These are phyloP conservation scores for Drosophila bocki DNA, from an alignment of 1,140 invertebrate species.

Conservation along the genomic window DNA sequence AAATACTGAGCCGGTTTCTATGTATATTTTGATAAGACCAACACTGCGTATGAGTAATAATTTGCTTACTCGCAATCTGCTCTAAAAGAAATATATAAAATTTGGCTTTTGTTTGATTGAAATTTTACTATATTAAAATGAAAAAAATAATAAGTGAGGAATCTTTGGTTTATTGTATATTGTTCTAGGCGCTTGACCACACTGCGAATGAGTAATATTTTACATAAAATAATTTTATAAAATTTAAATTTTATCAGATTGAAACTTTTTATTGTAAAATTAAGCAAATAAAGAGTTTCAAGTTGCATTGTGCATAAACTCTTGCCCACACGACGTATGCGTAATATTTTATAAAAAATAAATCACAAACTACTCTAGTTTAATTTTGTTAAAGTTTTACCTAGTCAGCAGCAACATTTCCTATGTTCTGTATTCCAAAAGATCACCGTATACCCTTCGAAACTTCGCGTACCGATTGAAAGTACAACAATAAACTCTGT, in stretches of 20 bases:
- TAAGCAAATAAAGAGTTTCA: background rate
- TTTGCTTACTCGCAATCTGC: background rate
- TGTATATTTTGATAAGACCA: background rate
- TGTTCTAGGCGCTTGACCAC: background rate
- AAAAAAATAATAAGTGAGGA: background rate
- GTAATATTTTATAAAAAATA: background rate
- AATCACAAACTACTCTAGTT: background rate
- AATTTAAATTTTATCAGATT: background rate
- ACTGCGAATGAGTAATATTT: slow-evolving; percentile 1
- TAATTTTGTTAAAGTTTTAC: background rate
- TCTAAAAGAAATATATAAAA: background rate
- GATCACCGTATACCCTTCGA: slow-evolving; percentile 9
- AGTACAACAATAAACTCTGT: slow-evolving; percentile 40
- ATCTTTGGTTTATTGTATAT: no score
- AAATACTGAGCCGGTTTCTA: background rate
- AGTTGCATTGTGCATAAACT: no score
- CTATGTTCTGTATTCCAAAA: background rate
- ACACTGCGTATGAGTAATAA: slow-evolving; percentile 5
- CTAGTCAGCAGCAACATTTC: background rate
- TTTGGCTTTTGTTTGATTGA: background rate
- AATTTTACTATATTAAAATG: background rate
- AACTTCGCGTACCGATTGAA: slow-evolving; percentile 18
- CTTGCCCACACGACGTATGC: background rate
- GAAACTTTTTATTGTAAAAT: background rate
- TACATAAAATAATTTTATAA: background rate